A percentile compares a stretch with the other conserved stretches of the same genome.
These are phyloP conservation scores for Lepilemur septentrionalis DNA, from an alignment of 2,797 vertebrate species.

Conservation along the genomic window DNA sequence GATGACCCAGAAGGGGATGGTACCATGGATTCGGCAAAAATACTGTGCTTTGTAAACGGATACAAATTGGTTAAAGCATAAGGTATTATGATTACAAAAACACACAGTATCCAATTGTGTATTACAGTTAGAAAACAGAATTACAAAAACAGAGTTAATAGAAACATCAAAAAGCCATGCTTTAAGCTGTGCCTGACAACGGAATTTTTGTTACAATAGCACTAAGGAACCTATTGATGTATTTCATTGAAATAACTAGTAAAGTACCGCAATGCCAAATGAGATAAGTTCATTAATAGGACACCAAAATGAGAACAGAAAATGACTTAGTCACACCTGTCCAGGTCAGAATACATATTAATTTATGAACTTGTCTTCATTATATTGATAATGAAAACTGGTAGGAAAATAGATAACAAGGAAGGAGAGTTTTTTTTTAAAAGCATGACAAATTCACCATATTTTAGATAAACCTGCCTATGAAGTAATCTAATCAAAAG, in stretches of 20 bases:
- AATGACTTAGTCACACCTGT: not conserved
- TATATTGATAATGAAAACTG: not conserved
- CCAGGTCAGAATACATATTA: not conserved
- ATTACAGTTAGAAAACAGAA: constrained; percentile 32
- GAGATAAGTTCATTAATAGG: not conserved
- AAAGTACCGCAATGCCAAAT: not conserved
- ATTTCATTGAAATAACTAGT: constrained; percentile 29
- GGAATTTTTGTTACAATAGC: not conserved
- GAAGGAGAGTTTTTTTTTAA: not conserved
- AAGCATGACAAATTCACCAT: not conserved
- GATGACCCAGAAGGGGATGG: not conserved
- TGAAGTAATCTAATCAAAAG: not conserved
- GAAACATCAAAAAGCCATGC: constrained; percentile 16
- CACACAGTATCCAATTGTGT: not conserved
- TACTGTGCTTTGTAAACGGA: not conserved
- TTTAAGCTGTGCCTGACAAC: not conserved
- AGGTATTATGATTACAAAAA: not conserved
- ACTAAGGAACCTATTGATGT: not conserved
- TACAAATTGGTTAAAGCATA: not conserved
- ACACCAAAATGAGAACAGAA: constrained; percentile 1
- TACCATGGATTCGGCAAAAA: not conserved
- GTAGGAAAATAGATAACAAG: not conserved
- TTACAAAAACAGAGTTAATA: constrained; percentile 44
- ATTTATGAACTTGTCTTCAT: constrained; percentile 3
- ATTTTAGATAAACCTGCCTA: not conserved